These are phyloP conservation scores for Orthonychiurus folsomi DNA, from an alignment of 2,888 invertebrate species.

Conservation along the genomic window DNA sequence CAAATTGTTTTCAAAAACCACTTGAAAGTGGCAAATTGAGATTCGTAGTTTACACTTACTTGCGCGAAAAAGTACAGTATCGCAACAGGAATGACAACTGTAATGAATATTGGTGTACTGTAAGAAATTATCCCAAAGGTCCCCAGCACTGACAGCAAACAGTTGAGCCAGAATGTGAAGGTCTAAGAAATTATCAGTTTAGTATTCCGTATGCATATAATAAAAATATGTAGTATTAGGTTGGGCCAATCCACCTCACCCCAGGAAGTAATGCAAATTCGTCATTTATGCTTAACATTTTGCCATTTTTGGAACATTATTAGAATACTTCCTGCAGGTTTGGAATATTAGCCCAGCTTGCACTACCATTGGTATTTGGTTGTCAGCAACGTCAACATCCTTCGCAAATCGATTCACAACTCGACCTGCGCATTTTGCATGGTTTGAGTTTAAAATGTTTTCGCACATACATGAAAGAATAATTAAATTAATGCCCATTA, in stretches of 20 bases:
- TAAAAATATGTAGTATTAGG: too few relatives aligned
- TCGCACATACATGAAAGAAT: too few relatives aligned
- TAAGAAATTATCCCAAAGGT: constrained; percentile 77
- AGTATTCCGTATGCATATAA: too few relatives aligned
- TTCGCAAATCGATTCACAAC: constrained; percentile 57
- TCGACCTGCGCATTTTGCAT: too few relatives aligned
- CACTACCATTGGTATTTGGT: constrained; percentile 6
- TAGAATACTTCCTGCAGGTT: too few relatives aligned
- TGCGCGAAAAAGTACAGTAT: constrained; percentile 72
- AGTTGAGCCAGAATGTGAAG: constrained; percentile 42
- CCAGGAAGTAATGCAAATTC: too few relatives aligned
- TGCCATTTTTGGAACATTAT: too few relatives aligned
- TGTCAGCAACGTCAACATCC: constrained; percentile 41
- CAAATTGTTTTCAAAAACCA: constrained; percentile 43
- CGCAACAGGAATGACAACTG: constrained; percentile 70
- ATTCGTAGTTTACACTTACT: constrained; percentile 35
- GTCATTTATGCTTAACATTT: too few relatives aligned
- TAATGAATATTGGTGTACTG: constrained; percentile 72
- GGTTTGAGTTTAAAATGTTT: too few relatives aligned
- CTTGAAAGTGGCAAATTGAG: neutral
- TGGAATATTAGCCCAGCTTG: too few relatives aligned
- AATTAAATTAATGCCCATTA: too few relatives aligned
- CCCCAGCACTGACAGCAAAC: constrained; percentile 54
- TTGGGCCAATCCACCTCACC: too few relatives aligned
- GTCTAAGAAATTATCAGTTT: neutral